Evolutionary conservation across 2,888 invertebrate genomes (phyloP), one percentile per base, ranked within the genome.

Genomic region (Diarsia mendica): DNA sequence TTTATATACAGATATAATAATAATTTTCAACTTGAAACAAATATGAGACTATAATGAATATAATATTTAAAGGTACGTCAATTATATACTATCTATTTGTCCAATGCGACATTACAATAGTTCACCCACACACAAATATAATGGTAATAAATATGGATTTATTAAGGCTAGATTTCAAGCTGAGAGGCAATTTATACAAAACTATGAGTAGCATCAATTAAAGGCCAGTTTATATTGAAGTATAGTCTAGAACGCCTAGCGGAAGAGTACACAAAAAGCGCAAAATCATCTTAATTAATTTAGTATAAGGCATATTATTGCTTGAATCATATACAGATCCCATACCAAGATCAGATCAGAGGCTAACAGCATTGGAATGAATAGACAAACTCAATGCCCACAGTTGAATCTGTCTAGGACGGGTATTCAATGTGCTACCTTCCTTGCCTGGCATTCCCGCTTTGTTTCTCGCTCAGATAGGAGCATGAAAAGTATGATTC

Each of bases 1-100:
- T 91, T 90, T 94, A 94, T 94, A 92, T 94, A 94, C 94, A 94
- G 85, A 86, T 91, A 91, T 86, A 85, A 82, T 71, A 60, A 90
- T 89, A 89, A 88, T 89, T 87, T 87, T 88, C 84, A 88, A 88
- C 85, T 90, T 89, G 82, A 91, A 91, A 88, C 88, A 90, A 90
- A 88, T 90, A 90, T 85, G 90, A 88, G 89, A 88, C 86, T 89
- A 87, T 80, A 82, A 64, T 87, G 89, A 89, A 90, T 91, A 90
- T 89, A 91, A 91, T 90, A 90, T 90, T 89, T 86, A 89, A 91
- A 93, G 90, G 90, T 94, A 92, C 91, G 89, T 92, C 88, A 90
- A 90, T 92, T 92, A 89, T 90, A 90, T 89, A 90, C 87, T 89
- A 88, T 86, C 83, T 90, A 91, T 88, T 92, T 89, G 91, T 90